These are phyloP conservation scores for Pollenia amentaria DNA, from an alignment of 2,888 invertebrate genomes.

Conservation along the genomic window DNA sequence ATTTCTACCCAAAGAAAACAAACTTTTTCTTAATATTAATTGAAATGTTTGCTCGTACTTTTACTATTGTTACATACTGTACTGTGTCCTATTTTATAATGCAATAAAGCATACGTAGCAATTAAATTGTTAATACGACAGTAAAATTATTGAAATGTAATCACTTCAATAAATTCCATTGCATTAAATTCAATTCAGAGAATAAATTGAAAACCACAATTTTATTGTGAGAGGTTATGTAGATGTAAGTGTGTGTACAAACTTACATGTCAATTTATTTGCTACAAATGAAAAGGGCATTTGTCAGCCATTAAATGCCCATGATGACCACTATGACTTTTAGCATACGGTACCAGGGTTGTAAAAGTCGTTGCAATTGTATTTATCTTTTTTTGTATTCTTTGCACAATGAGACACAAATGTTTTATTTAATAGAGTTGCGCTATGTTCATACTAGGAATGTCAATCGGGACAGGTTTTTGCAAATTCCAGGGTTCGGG, in stretches of 20 bases:
- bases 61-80: background rate
- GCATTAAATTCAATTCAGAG: constrained; percentile 36
- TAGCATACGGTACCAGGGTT: background rate
- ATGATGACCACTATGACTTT: background rate
- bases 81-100: background rate
- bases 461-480: too few species aligned
- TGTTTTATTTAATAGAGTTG: too few species aligned
- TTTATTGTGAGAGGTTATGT: background rate
- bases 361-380: too few species aligned
- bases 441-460: too few species aligned
- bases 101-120: constrained; percentile 27
- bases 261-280: constrained; percentile 40
- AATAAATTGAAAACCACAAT: constrained; percentile 51
- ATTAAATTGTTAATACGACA: constrained; percentile 47
- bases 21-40: too few species aligned
- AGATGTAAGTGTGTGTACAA: background rate
- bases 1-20: too few species aligned
- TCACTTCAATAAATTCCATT: constrained; percentile 45
- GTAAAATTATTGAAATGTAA: constrained; percentile 52
- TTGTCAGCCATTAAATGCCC: constrained; percentile 46
- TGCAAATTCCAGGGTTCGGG: too few species aligned
- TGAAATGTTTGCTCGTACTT: background rate
- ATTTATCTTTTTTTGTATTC: too few species aligned
- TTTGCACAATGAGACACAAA: too few species aligned
- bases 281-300: constrained; percentile 50